A percentile compares a stretch with the other conserved stretches of the same genome.
Evolutionary conservation across 1,140 invertebrate genomes (phyloP).

Genomic region (Cyclina sinensis): DNA sequence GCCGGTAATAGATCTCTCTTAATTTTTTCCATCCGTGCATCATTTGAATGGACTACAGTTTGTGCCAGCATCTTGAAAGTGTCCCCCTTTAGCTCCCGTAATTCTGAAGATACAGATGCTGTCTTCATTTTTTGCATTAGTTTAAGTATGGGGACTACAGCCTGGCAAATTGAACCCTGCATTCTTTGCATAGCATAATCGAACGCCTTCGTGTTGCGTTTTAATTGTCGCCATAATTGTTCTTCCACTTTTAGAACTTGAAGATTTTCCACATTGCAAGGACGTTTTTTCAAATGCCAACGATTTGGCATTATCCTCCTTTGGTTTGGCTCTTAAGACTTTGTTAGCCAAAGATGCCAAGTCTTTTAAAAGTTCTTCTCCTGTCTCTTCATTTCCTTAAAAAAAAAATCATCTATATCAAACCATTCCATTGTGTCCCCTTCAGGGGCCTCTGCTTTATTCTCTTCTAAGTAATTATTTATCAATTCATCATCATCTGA

Average conservation of each 20-base stretch:
- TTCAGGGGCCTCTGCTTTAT: background rate
- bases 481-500: slow-evolving; percentile 13
- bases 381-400: background rate
- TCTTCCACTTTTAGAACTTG: background rate
- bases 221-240: background rate
- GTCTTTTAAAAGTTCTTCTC: background rate
- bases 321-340: background rate
- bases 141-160: background rate
- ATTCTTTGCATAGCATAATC: background rate
- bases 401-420: background rate
- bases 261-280: background rate
- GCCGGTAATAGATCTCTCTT: background rate
- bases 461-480: background rate
- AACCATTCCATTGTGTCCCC: slow-evolving; percentile 3
- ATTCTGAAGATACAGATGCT: background rate
- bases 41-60: slow-evolving; percentile 12
- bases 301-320: background rate
- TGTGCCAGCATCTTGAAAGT: slow-evolving; percentile 18
- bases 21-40: background rate
- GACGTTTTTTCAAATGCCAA: background rate
- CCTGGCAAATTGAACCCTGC: background rate
- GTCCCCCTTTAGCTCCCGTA: background rate
- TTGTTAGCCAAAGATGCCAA: slow-evolving; percentile 1
- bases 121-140: slow-evolving; percentile 5
- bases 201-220: background rate